Evolutionary conservation across 1,140 invertebrate genomes (phyloP), one percentile per base, ranked within the genome.

Genomic region (Leptinotarsa undecemlineata): DNA sequence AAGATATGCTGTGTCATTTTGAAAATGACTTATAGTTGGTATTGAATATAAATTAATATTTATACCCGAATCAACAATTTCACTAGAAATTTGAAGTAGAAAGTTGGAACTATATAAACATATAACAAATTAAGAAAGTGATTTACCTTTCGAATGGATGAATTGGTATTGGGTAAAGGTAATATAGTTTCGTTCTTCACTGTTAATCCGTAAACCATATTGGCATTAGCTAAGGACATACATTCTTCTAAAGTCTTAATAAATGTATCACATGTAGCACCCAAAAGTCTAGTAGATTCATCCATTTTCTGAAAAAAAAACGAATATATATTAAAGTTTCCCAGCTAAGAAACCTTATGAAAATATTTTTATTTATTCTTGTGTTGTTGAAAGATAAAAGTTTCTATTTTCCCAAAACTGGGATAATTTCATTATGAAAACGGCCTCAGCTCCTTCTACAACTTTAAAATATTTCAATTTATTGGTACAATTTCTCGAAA

Each of bases 231-330:
- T 19, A 93, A 79, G 82, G 90, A 89, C 90, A 94, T 92, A 81
- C 92, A 94, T 74, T 94, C 92, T 85, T 95, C 93, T 76, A 95
- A 86, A 11, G 93, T 93, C 78, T 90, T 89, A 76, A 94, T 94
- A 84, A 95, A 94, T 23, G 92, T 94, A 86, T 95, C 93, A 89
- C 93, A 95, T 42, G 93, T 95, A 33, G 91, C 91, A 74, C 89
- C 90, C 60, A 95, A 84, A 74, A 94, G 86, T 79, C 88, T 90
- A 23, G 92, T 91, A n/a, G 91, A 91, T 85, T 94, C 92, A 84
- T 92, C 89, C 75, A 94, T 86, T 88, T 92, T 91, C 92, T 93
- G 85, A 72, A 88, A 87, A 74, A 81, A 76, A 71, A 68, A 73
- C 48, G 15, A 6, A 13, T 48, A 20, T 57, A 62, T 62, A 57